Conservation (phyloP, 2,113 vertebrate genomes). For the Eclectus roratus region DNA sequence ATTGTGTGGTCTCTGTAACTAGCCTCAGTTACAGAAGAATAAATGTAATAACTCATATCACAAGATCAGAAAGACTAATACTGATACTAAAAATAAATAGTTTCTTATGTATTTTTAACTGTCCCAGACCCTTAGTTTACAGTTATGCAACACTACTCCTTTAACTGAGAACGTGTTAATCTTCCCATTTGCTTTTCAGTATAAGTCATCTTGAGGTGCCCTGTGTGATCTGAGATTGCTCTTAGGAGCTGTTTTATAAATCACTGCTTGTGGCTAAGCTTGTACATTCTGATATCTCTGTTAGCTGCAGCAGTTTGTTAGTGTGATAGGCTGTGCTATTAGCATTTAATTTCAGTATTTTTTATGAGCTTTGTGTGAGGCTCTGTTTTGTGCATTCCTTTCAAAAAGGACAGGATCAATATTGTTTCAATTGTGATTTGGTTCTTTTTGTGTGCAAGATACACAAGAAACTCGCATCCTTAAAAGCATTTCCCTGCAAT, state of each 20-base stretch:
- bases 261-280: not conserved
- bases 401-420: not conserved
- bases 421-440: not conserved
- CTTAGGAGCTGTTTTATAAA: not conserved
- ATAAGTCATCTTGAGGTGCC: not conserved
- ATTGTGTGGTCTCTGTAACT: not conserved
- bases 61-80: not conserved
- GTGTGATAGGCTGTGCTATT: not conserved
- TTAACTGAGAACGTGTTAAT: not conserved
- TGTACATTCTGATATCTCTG: not conserved
- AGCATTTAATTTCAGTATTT: not conserved
- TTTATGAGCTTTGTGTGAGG: not conserved
- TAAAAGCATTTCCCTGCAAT: not conserved
- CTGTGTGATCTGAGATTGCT: not conserved
- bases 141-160: not conserved
- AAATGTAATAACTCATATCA: not conserved
- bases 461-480: not conserved
- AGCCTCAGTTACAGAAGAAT: not conserved
- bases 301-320: not conserved
- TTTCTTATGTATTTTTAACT: not conserved
- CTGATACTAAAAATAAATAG: accelerated
- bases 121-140: not conserved
- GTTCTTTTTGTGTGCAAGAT: not conserved
- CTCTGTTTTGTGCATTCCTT: not conserved
- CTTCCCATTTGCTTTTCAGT: not conserved